A percentile compares a stretch with the other conserved stretches of the same genome.
Conservation (phyloP, 2,113 vertebrate genomes). For the Scomber japonicus region DNA sequence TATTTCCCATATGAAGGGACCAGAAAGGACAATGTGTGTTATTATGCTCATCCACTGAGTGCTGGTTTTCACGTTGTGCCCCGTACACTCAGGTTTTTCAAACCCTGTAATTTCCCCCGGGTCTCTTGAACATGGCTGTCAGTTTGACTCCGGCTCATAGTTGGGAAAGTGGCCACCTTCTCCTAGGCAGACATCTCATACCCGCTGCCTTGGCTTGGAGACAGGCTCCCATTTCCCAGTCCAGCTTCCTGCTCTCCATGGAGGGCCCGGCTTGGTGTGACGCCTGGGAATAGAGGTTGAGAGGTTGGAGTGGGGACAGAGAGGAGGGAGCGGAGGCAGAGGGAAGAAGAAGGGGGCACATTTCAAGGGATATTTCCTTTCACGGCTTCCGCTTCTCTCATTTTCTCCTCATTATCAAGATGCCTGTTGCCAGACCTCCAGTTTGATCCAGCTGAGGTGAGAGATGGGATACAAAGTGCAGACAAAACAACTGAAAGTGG, state of each 20-base stretch:
- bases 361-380: constrained; percentile 80
- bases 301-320: constrained; percentile 63
- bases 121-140: constrained; percentile 72
- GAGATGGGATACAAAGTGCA: constrained; percentile 71
- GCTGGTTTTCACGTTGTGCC: constrained; percentile 62
- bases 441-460: constrained; percentile 60
- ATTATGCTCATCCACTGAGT: constrained; percentile 62
- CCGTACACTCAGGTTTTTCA: constrained; percentile 52
- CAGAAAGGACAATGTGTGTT: constrained; percentile 57
- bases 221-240: constrained; percentile 57
- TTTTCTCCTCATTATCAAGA: constrained; percentile 79
- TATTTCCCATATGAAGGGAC: constrained; percentile 53
- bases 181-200: constrained; percentile 61
- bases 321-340: constrained; percentile 35
- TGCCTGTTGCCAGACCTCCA: constrained; percentile 71
- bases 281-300: constrained; percentile 64
- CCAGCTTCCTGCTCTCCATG: constrained; percentile 67
- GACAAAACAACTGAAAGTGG: constrained; percentile 58
- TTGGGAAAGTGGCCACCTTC: constrained; percentile 63
- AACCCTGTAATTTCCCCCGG: constrained; percentile 68
- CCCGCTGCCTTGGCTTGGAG: constrained; percentile 53
- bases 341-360: constrained; percentile 32
- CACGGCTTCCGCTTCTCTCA: constrained; percentile 73
- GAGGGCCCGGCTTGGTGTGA: constrained; percentile 54
- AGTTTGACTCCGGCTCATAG: constrained; percentile 67